These are phyloP conservation scores for Hoplias malabaricus DNA, from an alignment of 2,113 vertebrate species.

Conservation along the genomic window DNA sequence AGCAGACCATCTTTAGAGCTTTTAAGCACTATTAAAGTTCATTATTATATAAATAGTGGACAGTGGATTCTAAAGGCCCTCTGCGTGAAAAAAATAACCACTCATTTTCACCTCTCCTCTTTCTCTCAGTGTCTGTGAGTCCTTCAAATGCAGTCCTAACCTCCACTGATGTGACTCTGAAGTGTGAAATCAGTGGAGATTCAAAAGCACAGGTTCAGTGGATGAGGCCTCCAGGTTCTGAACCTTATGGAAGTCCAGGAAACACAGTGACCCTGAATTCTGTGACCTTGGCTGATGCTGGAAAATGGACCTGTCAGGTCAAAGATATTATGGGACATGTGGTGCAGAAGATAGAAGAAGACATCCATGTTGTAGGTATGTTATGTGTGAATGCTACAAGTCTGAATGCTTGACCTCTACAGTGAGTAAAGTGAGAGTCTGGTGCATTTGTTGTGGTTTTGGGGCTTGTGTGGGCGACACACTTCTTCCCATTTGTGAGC, in stretches of 20 bases:
- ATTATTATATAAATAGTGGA: too few species aligned
- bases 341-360: neutral
- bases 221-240: neutral
- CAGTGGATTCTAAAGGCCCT: neutral
- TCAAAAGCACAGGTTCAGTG: neutral
- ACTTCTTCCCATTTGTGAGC: too few species aligned
- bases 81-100: neutral
- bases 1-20: too few species aligned
- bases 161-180: constrained; percentile 6
- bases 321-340: too few species aligned
- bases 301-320: constrained; percentile 19
- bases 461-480: too few species aligned
- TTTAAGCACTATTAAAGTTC: neutral
- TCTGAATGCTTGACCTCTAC: neutral
- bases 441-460: neutral
- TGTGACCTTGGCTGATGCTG: neutral
- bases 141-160: constrained; percentile 6
- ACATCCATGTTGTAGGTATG: constrained; percentile 26
- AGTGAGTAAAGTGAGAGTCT: too few species aligned
- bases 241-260: fast-evolving
- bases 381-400: neutral
- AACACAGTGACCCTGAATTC: neutral
- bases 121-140: constrained; percentile 32
- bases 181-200: constrained; percentile 34
- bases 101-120: neutral